Conservation (phyloP, 2,888 invertebrate species). For the Drosophila atroscutellata region DNA sequence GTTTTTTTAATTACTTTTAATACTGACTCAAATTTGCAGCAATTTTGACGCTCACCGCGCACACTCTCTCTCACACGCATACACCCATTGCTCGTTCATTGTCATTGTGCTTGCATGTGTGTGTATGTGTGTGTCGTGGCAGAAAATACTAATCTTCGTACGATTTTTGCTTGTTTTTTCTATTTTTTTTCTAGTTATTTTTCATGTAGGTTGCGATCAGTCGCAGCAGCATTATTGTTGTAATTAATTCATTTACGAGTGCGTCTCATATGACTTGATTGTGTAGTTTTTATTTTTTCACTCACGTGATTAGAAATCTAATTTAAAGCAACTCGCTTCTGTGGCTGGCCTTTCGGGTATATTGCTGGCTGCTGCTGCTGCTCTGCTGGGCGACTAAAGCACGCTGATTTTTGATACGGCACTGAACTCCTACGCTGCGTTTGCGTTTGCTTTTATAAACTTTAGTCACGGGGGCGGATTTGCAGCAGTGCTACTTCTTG, state of each 20-base stretch:
- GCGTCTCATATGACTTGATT: constrained; percentile 74
- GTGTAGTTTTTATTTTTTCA: constrained; percentile 83
- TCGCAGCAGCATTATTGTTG: constrained; percentile 67
- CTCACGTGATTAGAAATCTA: constrained; percentile 92
- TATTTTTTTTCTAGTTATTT: constrained; percentile 3
- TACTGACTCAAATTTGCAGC: constrained; percentile 24
- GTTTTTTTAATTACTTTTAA: constrained; percentile 28
- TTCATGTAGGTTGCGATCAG: constrained; percentile 13
- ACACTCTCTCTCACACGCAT: constrained; percentile 27
- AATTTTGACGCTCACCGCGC: constrained; percentile 40
- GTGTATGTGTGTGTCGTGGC: constrained; percentile 63
- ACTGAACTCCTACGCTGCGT: constrained; percentile 68
- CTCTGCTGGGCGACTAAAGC: constrained; percentile 70
- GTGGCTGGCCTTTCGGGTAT: constrained; percentile 85
- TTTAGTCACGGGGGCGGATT: constrained; percentile 72
- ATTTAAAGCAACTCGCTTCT: constrained; percentile 89
- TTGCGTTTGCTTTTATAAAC: constrained; percentile 72
- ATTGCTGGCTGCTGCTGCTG: constrained; percentile 75
- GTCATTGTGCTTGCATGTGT: constrained; percentile 41
- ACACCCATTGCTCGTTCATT: constrained; percentile 39
- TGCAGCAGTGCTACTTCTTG: constrained; percentile 15
- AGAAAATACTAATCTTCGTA: constrained; percentile 53
- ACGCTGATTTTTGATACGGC: constrained; percentile 70
- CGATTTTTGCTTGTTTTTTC: constrained; percentile 20
- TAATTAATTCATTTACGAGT: constrained; percentile 19